A percentile compares a stretch with the other conserved stretches of the same genome.
Evolutionary conservation across 2,888 invertebrate species (phyloP).

Genomic region (Hoplodrina blanda): DNA sequence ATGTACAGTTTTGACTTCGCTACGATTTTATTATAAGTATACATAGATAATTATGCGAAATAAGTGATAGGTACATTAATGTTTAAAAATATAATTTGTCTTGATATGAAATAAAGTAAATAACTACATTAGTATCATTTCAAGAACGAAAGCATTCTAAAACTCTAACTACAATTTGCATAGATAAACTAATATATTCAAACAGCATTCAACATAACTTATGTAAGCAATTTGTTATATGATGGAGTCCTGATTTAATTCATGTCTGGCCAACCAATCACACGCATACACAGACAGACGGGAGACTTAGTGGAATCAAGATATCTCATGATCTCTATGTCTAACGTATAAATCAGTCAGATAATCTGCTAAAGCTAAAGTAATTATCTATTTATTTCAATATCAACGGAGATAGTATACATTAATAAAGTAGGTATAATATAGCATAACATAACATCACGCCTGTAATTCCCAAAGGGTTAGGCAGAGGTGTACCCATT

Average conservation of each 20-base stretch:
- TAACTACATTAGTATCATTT: not conserved
- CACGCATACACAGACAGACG: slow-evolving; percentile 28
- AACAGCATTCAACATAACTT: slow-evolving; percentile 45
- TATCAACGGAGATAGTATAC: not conserved
- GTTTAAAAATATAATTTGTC: too few relatives aligned
- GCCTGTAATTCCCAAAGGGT: too few relatives aligned
- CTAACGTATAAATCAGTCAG: slow-evolving; percentile 39
- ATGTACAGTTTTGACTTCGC: too few relatives aligned
- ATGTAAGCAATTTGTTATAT: slow-evolving; percentile 53
- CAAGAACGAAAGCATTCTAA: slow-evolving; percentile 1
- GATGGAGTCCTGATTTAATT: slow-evolving; percentile 53
- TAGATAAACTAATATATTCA: slow-evolving; percentile 51
- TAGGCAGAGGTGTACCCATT: too few relatives aligned
- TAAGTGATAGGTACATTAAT: too few relatives aligned
- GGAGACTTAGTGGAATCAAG: slow-evolving; percentile 50
- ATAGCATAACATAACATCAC: too few relatives aligned
- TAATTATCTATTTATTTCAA: not conserved
- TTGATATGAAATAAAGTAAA: too few relatives aligned
- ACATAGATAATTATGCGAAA: too few relatives aligned
- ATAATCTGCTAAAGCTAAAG: slow-evolving; percentile 18
- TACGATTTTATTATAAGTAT: too few relatives aligned
- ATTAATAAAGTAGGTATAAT: not conserved
- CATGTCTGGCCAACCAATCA: slow-evolving; percentile 46
- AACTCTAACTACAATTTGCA: slow-evolving; percentile 37
- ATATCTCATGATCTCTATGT: slow-evolving; percentile 44